Percentiles rank a stretch among this genome's conserved stretches.
Evolutionary conservation across 2,888 invertebrate genomes (phyloP).

Genomic region (Chymomyza caudatula): DNA sequence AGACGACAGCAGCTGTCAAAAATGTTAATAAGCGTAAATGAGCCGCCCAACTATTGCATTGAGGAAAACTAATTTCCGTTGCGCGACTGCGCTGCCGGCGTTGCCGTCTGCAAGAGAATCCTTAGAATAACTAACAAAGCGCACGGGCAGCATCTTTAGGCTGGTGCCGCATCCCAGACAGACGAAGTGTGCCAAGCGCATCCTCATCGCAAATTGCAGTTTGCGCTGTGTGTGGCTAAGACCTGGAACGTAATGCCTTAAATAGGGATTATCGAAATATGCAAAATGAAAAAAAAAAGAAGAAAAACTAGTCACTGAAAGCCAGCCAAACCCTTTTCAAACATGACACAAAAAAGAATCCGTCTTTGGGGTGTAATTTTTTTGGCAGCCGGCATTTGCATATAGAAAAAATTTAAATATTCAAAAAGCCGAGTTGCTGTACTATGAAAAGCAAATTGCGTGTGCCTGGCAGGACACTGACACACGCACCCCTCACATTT

Average conservation of each 20-base stretch:
- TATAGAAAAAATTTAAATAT: conserved; percentile 49
- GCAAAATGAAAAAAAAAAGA: conserved; percentile 44
- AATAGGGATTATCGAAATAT: conserved; percentile 52
- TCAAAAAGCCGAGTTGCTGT: conserved; percentile 37
- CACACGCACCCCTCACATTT: conserved; percentile 56
- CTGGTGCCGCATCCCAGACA: conserved; percentile 12
- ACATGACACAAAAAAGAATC: conserved; percentile 26
- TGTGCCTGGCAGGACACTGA: conserved; percentile 70
- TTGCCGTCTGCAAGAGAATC: neutral
- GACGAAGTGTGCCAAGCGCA: conserved; percentile 62
- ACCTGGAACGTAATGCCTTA: conserved; percentile 24
- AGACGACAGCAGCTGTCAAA: conserved; percentile 51
- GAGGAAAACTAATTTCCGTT: conserved; percentile 63
- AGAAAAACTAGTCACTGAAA: conserved; percentile 28
- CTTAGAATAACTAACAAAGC: no score
- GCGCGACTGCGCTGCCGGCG: conserved; percentile 2
- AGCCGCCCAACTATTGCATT: conserved; percentile 58
- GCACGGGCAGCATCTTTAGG: conserved; percentile 17
- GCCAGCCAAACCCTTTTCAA: conserved; percentile 46
- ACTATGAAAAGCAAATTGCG: conserved; percentile 35
- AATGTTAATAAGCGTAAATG: conserved; percentile 70
- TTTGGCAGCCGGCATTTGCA: conserved; percentile 59
- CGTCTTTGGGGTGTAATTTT: conserved; percentile 48
- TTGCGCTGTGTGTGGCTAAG: conserved; percentile 47
- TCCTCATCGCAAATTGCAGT: conserved; percentile 50